Evolutionary conservation across 2,797 vertebrate genomes (phyloP).

Genomic region (Sylvilagus floridanus): DNA sequence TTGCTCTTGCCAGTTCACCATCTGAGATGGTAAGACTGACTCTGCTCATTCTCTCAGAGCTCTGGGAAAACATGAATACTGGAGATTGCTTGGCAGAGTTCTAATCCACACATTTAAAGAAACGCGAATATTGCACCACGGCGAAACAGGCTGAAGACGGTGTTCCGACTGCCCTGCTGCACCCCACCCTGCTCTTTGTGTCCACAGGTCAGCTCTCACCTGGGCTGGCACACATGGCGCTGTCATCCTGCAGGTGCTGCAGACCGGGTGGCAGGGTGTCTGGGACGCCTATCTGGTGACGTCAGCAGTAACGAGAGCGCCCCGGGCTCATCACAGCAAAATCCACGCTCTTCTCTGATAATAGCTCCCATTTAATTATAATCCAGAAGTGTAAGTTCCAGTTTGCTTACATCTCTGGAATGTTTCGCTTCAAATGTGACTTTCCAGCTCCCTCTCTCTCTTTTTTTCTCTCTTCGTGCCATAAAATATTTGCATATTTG

Average conservation of each 20-base stretch:
- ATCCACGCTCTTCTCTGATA: conserved; percentile 8
- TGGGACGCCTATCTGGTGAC: neutral
- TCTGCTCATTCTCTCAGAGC: neutral
- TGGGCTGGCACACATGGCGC: neutral
- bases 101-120: conserved; percentile 27
- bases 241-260: accelerated
- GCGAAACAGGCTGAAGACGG: neutral
- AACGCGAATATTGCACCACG: neutral
- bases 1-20: neutral
- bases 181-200: neutral
- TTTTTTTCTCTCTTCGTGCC: conserved; percentile 71
- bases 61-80: conserved; percentile 7
- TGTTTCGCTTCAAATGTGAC: conserved; percentile 80
- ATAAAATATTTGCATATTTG: conserved; percentile 73
- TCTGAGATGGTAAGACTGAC: neutral
- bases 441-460: conserved; percentile 65
- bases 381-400: conserved; percentile 75
- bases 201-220: accelerated
- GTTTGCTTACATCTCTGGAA: conserved; percentile 80
- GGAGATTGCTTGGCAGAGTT: neutral
- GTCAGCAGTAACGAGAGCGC: neutral
- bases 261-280: neutral
- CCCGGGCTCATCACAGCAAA: neutral
- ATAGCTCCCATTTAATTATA: conserved; percentile 71
- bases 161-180: neutral